Percentiles rank a stretch among this genome's conserved stretches.
Conservation (phyloP, 2,888 invertebrate genomes). For the Dyspetes luteomarginatus region DNA sequence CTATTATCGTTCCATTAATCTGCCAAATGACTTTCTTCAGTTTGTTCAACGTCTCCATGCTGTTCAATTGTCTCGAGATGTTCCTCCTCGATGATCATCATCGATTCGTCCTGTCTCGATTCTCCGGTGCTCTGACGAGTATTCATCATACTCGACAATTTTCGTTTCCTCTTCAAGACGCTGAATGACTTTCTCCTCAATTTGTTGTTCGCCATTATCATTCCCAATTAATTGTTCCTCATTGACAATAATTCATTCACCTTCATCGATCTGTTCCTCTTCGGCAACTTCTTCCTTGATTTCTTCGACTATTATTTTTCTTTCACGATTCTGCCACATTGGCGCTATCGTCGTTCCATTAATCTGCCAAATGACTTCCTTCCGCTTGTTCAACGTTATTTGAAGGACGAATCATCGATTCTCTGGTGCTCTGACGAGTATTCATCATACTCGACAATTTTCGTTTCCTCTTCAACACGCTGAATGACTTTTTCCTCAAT, state of each 20-base stretch:
- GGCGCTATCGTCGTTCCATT: slow-evolving; percentile 71
- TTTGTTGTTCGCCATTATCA: slow-evolving; percentile 70
- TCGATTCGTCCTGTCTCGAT: slow-evolving; percentile 76
- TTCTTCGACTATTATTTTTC: slow-evolving; percentile 79
- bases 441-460: slow-evolving; percentile 81
- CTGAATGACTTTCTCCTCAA: slow-evolving; percentile 80
- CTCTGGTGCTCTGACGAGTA: slow-evolving; percentile 73
- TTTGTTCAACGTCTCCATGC: slow-evolving; percentile 47
- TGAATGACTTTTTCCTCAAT: slow-evolving; percentile 80
- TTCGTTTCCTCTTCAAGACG: slow-evolving; percentile 83
- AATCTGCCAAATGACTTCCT: slow-evolving; percentile 70
- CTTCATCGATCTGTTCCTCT: slow-evolving; percentile 78
- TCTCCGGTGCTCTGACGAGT: slow-evolving; percentile 74
- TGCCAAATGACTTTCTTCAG: slow-evolving; percentile 69
- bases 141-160: slow-evolving; percentile 80
- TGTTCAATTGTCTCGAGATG: slow-evolving; percentile 71
- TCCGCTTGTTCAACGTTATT: slow-evolving; percentile 59
- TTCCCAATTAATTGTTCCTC: slow-evolving; percentile 69
- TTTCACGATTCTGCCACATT: slow-evolving; percentile 65
- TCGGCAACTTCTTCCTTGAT: slow-evolving; percentile 76
- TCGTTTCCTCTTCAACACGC: slow-evolving; percentile 82
- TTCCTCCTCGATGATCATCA: slow-evolving; percentile 80
- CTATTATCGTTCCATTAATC: slow-evolving; percentile 79
- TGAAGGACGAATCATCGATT: slow-evolving; percentile 69
- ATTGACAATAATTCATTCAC: slow-evolving; percentile 69